Percentiles rank a stretch among this genome's conserved stretches.
Conservation (phyloP, 2,888 invertebrate species). For the Thyatira batis region DNA sequence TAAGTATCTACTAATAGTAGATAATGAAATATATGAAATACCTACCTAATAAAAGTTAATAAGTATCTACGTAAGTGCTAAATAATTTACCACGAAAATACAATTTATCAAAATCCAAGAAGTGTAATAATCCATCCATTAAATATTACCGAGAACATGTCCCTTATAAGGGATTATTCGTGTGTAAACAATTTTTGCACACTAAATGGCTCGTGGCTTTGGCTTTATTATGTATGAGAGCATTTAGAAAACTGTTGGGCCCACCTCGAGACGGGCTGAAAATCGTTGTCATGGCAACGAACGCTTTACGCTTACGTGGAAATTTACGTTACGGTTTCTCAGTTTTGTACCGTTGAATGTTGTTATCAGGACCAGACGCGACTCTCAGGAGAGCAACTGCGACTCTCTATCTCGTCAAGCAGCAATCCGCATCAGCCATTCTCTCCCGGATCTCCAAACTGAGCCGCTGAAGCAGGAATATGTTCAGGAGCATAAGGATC, state of each 20-base stretch:
- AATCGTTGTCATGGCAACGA: not conserved
- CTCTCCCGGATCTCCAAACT: slow-evolving; percentile 87
- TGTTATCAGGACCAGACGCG: slow-evolving; percentile 63
- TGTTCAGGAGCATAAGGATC: slow-evolving; percentile 87
- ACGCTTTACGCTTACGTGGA: not conserved
- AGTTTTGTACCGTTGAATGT: not conserved
- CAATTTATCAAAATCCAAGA: too few species aligned
- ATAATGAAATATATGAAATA: too few species aligned
- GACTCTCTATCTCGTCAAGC: slow-evolving; percentile 84
- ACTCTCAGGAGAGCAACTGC: slow-evolving; percentile 78
- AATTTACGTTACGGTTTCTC: not conserved
- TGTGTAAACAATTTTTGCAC: not conserved
- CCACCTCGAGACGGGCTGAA: not conserved
- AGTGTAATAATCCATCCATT: too few species aligned
- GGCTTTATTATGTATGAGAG: not conserved
- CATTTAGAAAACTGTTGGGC: not conserved
- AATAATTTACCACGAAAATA: too few species aligned
- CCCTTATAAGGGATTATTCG: not conserved
- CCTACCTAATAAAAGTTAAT: too few species aligned
- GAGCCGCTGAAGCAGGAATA: slow-evolving; percentile 86
- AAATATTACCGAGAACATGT: too few species aligned
- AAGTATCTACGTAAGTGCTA: too few species aligned
- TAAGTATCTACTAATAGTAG: too few species aligned
- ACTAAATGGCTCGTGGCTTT: not conserved
- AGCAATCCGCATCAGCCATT: slow-evolving; percentile 88